phyloP scores from a whole-genome alignment of 1,140 invertebrate species.

The Drosophila varians region DNA sequence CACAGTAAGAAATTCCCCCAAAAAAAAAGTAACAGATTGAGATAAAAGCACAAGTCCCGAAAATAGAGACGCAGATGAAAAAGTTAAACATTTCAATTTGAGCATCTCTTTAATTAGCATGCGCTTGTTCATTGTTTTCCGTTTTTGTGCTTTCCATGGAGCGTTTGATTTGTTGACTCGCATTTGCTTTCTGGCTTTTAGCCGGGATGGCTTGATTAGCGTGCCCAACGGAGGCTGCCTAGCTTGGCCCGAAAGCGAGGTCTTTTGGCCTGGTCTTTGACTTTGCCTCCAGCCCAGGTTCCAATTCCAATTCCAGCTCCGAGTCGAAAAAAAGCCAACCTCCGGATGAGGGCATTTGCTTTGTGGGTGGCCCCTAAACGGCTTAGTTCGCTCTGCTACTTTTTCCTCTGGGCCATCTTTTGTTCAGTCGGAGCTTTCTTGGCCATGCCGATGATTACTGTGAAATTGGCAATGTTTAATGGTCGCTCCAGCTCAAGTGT shows the following conservation, averaged over 20 bases:
- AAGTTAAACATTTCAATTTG: slow-evolving; percentile 82
- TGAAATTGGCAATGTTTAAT: slow-evolving; percentile 81
- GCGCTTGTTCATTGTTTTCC: slow-evolving; percentile 76
- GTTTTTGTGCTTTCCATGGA: slow-evolving; percentile 61
- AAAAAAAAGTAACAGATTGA: slow-evolving; percentile 5
- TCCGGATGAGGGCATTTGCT: slow-evolving; percentile 19
- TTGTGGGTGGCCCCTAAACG: slow-evolving; percentile 75
- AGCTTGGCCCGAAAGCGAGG: slow-evolving; percentile 56
- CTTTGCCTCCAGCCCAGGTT: slow-evolving; percentile 10
- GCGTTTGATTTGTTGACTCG: slow-evolving; percentile 56
- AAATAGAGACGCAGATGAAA: slow-evolving; percentile 45
- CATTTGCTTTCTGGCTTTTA: slow-evolving; percentile 39
- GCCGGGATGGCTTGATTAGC: slow-evolving; percentile 64
- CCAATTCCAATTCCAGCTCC: background rate
- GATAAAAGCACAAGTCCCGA: slow-evolving; percentile 19
- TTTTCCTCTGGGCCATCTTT: slow-evolving; percentile 46
- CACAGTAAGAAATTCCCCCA: background rate
- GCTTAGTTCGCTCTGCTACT: slow-evolving; percentile 73
- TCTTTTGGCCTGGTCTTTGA: slow-evolving; percentile 57
- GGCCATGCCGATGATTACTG: slow-evolving; percentile 66
- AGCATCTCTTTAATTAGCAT: slow-evolving; percentile 78
- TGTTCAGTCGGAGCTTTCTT: slow-evolving; percentile 37
- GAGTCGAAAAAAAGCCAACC: background rate
- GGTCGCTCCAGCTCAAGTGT: slow-evolving; percentile 49
- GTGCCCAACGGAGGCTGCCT: slow-evolving; percentile 61